A percentile compares a stretch with the other conserved stretches of the same genome.
These are phyloP conservation scores for Scotopteryx bipunctaria DNA, from an alignment of 2,888 invertebrate species.

Conservation along the genomic window DNA sequence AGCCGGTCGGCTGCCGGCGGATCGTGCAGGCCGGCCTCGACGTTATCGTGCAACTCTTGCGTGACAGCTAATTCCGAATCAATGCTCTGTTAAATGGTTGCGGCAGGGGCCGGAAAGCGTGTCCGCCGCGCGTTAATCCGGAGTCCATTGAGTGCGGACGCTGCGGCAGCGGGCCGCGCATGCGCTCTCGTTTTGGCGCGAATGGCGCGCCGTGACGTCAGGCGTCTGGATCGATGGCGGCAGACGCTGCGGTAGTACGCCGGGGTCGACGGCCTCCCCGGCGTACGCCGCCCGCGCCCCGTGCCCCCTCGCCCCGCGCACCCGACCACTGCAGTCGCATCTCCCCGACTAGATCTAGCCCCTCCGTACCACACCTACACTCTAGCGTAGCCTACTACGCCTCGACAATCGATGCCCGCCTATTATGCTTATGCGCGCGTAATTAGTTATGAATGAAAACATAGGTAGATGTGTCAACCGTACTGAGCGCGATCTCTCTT, in stretches of 20 bases:
- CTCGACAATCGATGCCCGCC: conserved; percentile 66
- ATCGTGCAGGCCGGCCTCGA: conserved; percentile 48
- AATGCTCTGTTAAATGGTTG: conserved; percentile 61
- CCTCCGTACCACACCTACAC: conserved; percentile 51
- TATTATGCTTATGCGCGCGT: conserved; percentile 69
- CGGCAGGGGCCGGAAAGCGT: conserved; percentile 68
- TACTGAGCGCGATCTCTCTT: conserved; percentile 61
- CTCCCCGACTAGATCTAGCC: conserved; percentile 68
- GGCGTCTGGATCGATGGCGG: conserved; percentile 83
- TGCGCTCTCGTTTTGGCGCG: conserved; percentile 82
- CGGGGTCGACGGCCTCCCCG: conserved; percentile 77
- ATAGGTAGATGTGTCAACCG: conserved; percentile 11
- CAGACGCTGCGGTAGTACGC: conserved; percentile 83
- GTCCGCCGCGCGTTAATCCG: conserved; percentile 72
- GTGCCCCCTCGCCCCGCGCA: conserved; percentile 69
- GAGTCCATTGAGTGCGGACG: conserved; percentile 79
- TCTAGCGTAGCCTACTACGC: conserved; percentile 38
- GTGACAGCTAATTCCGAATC: conserved; percentile 66
- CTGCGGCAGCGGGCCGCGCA: conserved; percentile 77
- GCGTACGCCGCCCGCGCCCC: conserved; percentile 55
- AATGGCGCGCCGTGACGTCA: conserved; percentile 81
- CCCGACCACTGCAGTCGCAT: conserved; percentile 80
- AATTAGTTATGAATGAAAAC: conserved; percentile 69
- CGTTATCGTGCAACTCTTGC: conserved; percentile 61
- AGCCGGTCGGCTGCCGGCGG: conserved; percentile 36